Evolutionary conservation across 2,797 vertebrate species (phyloP).

Genomic region (Sebastes minor): DNA sequence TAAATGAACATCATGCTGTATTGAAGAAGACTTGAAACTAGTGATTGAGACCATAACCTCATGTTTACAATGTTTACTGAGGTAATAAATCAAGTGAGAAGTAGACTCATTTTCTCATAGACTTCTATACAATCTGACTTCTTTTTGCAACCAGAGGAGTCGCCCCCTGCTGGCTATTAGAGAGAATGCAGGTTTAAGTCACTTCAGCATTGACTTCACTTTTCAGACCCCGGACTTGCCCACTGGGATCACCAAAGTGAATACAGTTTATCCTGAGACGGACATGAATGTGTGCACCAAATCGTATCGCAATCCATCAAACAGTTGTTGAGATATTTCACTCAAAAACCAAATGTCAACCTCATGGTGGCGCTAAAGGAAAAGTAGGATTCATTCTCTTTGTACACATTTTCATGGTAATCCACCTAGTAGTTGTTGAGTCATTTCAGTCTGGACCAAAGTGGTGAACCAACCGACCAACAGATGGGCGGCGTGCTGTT

Average conservation of each 20-base stretch:
- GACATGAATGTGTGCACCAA: background rate
- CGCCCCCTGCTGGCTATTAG: too few relatives aligned
- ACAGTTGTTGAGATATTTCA: too few relatives aligned
- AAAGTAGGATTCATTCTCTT: background rate
- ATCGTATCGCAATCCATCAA: background rate
- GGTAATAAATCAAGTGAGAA: too few relatives aligned
- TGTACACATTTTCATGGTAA: background rate
- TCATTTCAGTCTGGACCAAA: background rate
- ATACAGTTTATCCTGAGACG: background rate
- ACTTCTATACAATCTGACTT: too few relatives aligned
- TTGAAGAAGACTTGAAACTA: too few relatives aligned
- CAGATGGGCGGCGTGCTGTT: background rate
- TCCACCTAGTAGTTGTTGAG: background rate
- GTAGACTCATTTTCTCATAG: rapidly evolving
- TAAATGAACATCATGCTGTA: too few relatives aligned
- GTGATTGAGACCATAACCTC: too few relatives aligned
- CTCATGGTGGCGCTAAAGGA: background rate
- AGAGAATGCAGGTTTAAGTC: too few relatives aligned
- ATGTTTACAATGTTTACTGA: too few relatives aligned
- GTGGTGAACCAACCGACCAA: background rate
- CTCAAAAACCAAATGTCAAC: background rate
- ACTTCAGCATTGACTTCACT: too few relatives aligned
- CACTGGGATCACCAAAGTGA: background rate
- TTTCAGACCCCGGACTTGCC: too few relatives aligned
- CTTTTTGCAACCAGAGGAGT: too few relatives aligned